These are phyloP conservation scores for Lithobates sylvaticus DNA, from an alignment of 2,797 vertebrate genomes.

Conservation along the genomic window DNA sequence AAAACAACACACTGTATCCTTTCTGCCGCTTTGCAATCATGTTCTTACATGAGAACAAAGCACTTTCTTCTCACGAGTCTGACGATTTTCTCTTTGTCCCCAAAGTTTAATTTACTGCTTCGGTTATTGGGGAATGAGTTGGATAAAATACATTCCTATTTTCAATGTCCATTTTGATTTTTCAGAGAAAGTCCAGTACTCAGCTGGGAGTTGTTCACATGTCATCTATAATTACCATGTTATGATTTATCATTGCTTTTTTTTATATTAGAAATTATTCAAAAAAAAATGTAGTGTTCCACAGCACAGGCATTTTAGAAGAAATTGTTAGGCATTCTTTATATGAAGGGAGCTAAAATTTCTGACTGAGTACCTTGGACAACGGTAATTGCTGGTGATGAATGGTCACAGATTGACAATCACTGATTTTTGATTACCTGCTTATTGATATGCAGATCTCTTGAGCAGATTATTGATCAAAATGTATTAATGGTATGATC, in stretches of 20 bases:
- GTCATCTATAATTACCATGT: slow-evolving; percentile 6
- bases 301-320: too few relatives aligned
- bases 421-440: too few relatives aligned
- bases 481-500: too few relatives aligned
- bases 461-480: too few relatives aligned
- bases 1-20: slow-evolving; percentile 37
- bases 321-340: too few relatives aligned
- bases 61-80: slow-evolving; percentile 29
- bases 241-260: background rate
- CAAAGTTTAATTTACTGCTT: slow-evolving; percentile 22
- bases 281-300: background rate
- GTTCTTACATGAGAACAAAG: slow-evolving; percentile 50
- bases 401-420: too few relatives aligned
- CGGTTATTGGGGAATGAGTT: slow-evolving; percentile 9
- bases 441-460: too few relatives aligned
- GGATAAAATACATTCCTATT: slow-evolving; percentile 11
- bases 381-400: too few relatives aligned
- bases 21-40: slow-evolving; percentile 30
- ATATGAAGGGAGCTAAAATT: too few relatives aligned
- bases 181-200: background rate
- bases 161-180: slow-evolving; percentile 12
- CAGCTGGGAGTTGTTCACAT: background rate
- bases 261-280: too few relatives aligned
- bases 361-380: too few relatives aligned
- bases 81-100: slow-evolving; percentile 33